Conservation (phyloP, 2,888 invertebrate species). For the Drosophila paramelanica region DNA sequence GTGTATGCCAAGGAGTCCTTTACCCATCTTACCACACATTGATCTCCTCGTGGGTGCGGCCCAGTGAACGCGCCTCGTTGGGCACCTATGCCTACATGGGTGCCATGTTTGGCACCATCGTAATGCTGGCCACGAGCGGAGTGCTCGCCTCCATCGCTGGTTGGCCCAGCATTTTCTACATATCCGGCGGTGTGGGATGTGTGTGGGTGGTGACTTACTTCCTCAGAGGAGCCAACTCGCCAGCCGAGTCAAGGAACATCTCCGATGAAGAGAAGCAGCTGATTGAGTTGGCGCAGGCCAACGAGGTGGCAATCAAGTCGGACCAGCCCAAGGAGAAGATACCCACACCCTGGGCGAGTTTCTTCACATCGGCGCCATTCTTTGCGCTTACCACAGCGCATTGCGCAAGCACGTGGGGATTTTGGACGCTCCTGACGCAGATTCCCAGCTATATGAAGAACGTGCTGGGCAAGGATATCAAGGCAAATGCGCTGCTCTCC, state of each 20-base stretch:
- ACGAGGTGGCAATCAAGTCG: conserved; percentile 22
- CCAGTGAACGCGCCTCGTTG: conserved; percentile 87
- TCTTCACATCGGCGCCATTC: conserved; percentile 87
- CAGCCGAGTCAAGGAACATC: conserved; percentile 87
- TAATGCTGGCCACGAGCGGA: conserved; percentile 90
- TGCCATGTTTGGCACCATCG: conserved; percentile 88
- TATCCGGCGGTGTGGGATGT: conserved; percentile 86
- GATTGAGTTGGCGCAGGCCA: conserved; percentile 87
- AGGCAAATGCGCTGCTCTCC: conserved; percentile 87
- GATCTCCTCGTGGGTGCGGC: conserved; percentile 90
- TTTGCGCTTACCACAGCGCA: conserved; percentile 87
- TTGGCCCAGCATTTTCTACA: conserved; percentile 89
- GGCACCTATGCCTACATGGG: conserved; percentile 87
- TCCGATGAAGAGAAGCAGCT: conserved; percentile 88
- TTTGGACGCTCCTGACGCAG: conserved; percentile 89
- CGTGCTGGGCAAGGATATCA: conserved; percentile 90
- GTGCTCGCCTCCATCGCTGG: conserved; percentile 87
- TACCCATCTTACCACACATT: conserved; percentile 90
- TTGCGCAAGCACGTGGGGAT: conserved; percentile 87
- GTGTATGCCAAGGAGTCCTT: conserved; percentile 90
- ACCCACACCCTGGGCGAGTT: conserved; percentile 87
- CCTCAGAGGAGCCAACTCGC: conserved; percentile 88
- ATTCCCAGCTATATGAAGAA: conserved; percentile 90
- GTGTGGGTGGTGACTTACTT: conserved; percentile 86
- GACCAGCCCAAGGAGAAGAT: conserved; percentile 53